Evolutionary conservation across 2,113 vertebrate species (phyloP), one percentile per base, ranked within the genome.

Genomic region (Pomatorhinus ruficollis): DNA sequence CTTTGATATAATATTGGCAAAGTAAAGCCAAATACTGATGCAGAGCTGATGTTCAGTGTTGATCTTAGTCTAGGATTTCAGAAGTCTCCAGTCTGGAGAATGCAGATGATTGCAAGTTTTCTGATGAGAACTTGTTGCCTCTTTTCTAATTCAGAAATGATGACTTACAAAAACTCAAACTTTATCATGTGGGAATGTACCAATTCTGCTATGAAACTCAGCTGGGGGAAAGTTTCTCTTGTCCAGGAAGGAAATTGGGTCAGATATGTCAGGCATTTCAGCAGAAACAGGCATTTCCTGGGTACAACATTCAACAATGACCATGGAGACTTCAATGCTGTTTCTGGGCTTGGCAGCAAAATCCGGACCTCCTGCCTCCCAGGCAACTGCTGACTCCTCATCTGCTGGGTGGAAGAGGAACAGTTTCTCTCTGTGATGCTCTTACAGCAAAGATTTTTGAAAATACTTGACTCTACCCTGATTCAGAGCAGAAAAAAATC

Each of bases 251-350:
- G 77, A 87, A 83, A 83, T 83, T 83, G 37, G 28, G 40, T 83
- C 64, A 82, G 70, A 83, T 87, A 71, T 50, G 16, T 69, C 45
- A 83, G 50, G 39, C 25, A 19, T 30, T 83, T 79, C 50, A 69
- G 28, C 72, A 83, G 50, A 94, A 77, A 57, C 40, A 75, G 9
- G 14, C 8, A 4, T 10, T n/a, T 76, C 31, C 16, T 63, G 18
- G 35, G 13, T 77, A 24, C n/a, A 77, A 2, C 17, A 24, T 66
- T 66, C 35, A n/a, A 12, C 33, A 28, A 8, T 0, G 0, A 33
- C 35, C 2, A 0, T 44, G 42, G 76, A 63, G 47, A 88, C 21
- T 30, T 80, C 4, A 6, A 2, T 53, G 28, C 37, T 16, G 0
- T 76, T 85, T 45, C 78, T 83, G 85, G 7, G 9, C 77, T 85